Evolutionary conservation across 2,797 vertebrate genomes (phyloP), one percentile per base, ranked within the genome.

Genomic region (Darevskia mixta): DNA sequence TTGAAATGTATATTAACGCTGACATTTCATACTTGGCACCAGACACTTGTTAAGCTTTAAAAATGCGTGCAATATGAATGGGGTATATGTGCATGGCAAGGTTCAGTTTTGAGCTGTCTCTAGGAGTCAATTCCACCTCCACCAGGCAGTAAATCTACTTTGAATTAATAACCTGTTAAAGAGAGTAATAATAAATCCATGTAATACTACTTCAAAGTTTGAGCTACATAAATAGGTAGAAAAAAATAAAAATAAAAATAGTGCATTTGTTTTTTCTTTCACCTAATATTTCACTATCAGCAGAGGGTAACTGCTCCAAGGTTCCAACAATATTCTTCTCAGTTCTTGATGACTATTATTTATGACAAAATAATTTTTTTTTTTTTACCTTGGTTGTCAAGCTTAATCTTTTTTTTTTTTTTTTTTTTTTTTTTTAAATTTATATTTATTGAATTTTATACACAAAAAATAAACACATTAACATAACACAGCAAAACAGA

Each of bases 81-180:
- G 13, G n/a, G 18, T 4, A 7, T 18, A 69, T 32, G 13, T 38
- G 58, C 8, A 75, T 45, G 0, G 38, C 32, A 11, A 10, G 38
- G 45, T 61, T 89, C 82, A 20, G 73, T 61, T 76, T 71, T 69
- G 43, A 0, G 0, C 58, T 9, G 3, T 1, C n/a, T 43, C 0
- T 0, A 76, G 35, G 0, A 4, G 23, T 15, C 77, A 55, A 15
- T 41, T 45, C 1, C 35, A 71, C 35, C 55, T 38, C n/a, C 41
- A 0, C 6, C 10, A 15, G 0, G 0, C 84, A 73, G 2, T 2
- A 38, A 6, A 0, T 0, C 0, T 1, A 45, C 15, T 75, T 38
- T 0, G 0, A 4, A 7, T 89, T 49, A 83, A 4, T 9, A 87
- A 0, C 0, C 1, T 0, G 0, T 32, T 32, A 71, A 76, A 83